Conservation (phyloP, 2,888 invertebrate species). For the Lasioglossum oenotherae region DNA sequence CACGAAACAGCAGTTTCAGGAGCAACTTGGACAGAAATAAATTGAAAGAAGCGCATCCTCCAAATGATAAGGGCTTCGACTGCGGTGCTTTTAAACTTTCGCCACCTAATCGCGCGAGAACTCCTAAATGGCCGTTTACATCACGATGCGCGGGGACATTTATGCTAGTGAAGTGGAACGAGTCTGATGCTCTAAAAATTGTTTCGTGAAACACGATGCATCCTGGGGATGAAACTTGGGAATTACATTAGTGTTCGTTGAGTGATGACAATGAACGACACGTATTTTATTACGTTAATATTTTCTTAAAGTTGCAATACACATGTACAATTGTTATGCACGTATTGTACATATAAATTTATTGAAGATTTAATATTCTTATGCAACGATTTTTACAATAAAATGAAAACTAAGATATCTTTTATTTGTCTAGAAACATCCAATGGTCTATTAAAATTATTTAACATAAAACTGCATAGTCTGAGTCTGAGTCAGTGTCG, state of each 20-base stretch:
- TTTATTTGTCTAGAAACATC: too few relatives aligned
- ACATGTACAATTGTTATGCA: too few relatives aligned
- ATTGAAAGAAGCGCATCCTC: conserved; percentile 31
- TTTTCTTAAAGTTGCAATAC: too few relatives aligned
- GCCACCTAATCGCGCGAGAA: conserved; percentile 11
- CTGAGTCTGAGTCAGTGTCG: too few relatives aligned
- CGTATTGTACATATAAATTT: too few relatives aligned
- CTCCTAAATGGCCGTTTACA: conserved; percentile 18
- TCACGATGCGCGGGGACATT: not conserved
- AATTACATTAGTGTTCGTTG: not conserved
- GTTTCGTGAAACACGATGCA: not conserved
- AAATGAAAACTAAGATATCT: too few relatives aligned
- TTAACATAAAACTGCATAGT: too few relatives aligned
- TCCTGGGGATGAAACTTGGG: not conserved
- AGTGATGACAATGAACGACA: too few relatives aligned
- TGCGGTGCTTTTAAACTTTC: conserved; percentile 37
- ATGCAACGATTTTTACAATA: too few relatives aligned
- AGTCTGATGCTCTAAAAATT: not conserved
- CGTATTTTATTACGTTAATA: too few relatives aligned
- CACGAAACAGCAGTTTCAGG: conserved; percentile 1
- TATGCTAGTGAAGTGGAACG: conserved; percentile 26
- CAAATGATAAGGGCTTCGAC: conserved; percentile 25
- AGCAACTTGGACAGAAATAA: conserved; percentile 23
- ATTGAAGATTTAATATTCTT: too few relatives aligned
- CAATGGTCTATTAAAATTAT: too few relatives aligned